Evolutionary conservation across 2,113 vertebrate genomes (phyloP), one percentile per base, ranked within the genome.

Genomic region (Smithornis capensis): DNA sequence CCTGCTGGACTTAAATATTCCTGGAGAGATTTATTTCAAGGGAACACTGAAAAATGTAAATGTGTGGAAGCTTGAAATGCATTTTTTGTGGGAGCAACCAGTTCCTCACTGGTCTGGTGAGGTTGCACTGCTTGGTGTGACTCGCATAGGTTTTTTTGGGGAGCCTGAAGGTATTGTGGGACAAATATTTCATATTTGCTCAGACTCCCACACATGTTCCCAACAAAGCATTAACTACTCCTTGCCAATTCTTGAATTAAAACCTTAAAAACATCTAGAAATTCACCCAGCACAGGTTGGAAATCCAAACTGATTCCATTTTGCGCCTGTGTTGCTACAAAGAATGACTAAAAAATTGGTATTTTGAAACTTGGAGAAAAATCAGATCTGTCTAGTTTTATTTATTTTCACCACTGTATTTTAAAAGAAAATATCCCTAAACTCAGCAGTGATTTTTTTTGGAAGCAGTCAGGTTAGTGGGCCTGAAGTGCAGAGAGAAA

Each of bases 1-100:
- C 86, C 87, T 75, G 77, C 64, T 57, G 50, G 55, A 73, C 85
- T 96, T 86, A 76, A 95, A 95, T 84, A 89, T 93, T 83, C 94
- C 83, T 49, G 29, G 37, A 89, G 23, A 69, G 94, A 95, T 95
- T 93, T 84, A 50, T 56, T 89, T 89, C 94, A 84, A 92, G 93
- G 96, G 68, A 86, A 94, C 52, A 12, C 35, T 78, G 91, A 91
- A 33, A 83, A 92, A 95, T 91, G 67, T 37, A 64, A 94, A 90
- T 1, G 62, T 40, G 37, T 0, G 29, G 49, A 55, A 92, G 80
- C 50, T 27, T 65, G 70, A 88, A 76, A 73, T 18, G 62, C 8
- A 1, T 79, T 92, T 96, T 71, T 49, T 27, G 33, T 5, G 44
- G 84, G 11, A 29, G 71, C 9, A 7, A 62, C 7, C 0, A 14